Conservation (phyloP, 2,797 vertebrate genomes). For the Limosa lapponica region DNA sequence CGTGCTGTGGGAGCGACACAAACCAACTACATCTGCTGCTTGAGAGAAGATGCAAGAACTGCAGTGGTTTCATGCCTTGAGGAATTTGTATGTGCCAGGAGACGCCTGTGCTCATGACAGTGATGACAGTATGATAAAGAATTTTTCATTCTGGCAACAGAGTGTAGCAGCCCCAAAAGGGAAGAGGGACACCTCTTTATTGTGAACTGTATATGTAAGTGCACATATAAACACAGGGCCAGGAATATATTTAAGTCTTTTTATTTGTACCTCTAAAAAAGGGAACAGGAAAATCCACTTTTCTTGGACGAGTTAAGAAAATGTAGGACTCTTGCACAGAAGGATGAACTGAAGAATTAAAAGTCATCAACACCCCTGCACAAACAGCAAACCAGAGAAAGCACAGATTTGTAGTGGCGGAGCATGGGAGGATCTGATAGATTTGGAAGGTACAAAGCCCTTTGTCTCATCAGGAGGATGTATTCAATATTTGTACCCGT, state of each 20-base stretch:
- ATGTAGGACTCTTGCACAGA: neutral
- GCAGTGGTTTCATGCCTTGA: neutral
- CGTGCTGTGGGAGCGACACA: neutral
- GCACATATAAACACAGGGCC: neutral
- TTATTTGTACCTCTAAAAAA: neutral
- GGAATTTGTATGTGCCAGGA: neutral
- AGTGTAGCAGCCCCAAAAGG: neutral
- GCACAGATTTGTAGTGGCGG: neutral
- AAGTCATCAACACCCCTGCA: neutral
- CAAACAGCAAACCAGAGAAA: neutral
- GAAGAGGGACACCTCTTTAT: neutral
- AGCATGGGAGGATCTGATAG: neutral
- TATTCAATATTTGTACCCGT: neutral
- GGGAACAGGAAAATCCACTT: neutral
- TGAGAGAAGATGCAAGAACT: neutral
- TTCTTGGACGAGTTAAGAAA: neutral
- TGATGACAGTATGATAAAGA: neutral
- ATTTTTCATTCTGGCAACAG: neutral
- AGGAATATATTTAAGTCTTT: neutral
- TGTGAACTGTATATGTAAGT: neutral
- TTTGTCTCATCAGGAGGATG: neutral
- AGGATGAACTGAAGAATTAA: neutral
- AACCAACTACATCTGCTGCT: neutral
- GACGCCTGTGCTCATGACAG: neutral
- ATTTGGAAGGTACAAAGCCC: neutral